Evolutionary conservation across 2,113 vertebrate genomes (phyloP).

Genomic region (Scalopus aquaticus): DNA sequence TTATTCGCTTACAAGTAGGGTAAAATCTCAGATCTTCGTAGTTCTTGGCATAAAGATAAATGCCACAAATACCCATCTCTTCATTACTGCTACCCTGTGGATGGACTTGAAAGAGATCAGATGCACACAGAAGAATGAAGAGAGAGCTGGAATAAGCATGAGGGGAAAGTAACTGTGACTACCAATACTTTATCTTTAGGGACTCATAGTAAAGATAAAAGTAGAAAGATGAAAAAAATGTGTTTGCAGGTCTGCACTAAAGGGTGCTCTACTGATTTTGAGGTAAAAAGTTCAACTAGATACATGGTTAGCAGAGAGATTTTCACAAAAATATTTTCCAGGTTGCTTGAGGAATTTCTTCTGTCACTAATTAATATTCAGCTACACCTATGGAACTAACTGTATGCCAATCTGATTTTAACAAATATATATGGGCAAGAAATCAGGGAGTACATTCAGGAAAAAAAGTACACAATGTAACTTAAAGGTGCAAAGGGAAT

Average conservation of each 20-base stretch:
- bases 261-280: neutral
- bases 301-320: neutral
- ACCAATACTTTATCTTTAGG: neutral
- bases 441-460: neutral
- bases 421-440: neutral
- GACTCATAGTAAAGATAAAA: neutral
- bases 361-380: neutral
- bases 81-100: neutral
- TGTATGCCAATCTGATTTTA: neutral
- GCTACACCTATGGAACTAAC: neutral
- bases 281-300: neutral
- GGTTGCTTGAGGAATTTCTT: neutral
- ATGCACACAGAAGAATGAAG: neutral
- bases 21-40: neutral
- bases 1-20: neutral
- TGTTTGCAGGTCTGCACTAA: neutral
- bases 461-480: neutral
- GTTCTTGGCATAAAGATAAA: neutral
- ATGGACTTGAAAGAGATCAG: neutral
- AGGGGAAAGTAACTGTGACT: neutral
- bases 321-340: conserved; percentile 31
- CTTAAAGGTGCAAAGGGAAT: conserved; percentile 28
- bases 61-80: neutral
- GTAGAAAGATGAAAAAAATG: neutral
- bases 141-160: neutral